phyloP scores from a whole-genome alignment of 2,797 vertebrate genomes.

The Forpus xanthops region DNA sequence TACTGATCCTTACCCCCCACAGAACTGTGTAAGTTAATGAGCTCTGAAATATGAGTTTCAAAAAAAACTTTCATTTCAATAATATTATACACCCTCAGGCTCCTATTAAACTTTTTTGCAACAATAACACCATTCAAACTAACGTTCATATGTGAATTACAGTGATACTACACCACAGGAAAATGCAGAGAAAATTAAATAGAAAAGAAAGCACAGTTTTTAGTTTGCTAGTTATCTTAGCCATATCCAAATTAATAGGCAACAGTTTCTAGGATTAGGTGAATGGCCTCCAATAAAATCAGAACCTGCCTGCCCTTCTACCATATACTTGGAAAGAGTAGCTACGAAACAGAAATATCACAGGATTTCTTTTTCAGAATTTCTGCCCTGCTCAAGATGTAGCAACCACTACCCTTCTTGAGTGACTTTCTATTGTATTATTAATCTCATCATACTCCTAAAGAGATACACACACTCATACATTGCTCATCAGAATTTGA shows the following conservation, averaged over 20 bases:
- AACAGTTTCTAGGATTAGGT: not conserved
- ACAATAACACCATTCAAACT: constrained; percentile 60
- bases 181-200: constrained; percentile 48
- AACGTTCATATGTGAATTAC: constrained; percentile 53
- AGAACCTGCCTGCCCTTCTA: not conserved
- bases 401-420: not conserved
- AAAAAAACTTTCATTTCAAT: constrained; percentile 64
- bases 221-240: not conserved
- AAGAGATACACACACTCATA: not conserved
- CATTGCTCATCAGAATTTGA: not conserved
- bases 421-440: not conserved
- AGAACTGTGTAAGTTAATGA: constrained; percentile 64
- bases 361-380: not conserved
- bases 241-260: constrained; percentile 5
- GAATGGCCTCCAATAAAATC: not conserved
- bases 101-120: constrained; percentile 64
- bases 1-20: constrained; percentile 59
- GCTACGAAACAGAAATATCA: not conserved
- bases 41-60: constrained; percentile 64
- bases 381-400: not conserved
- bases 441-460: not conserved
- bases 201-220: not conserved
- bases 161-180: constrained; percentile 30
- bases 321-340: not conserved
- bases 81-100: constrained; percentile 37